Evolutionary conservation across 2,888 invertebrate genomes (phyloP), one percentile per base, ranked within the genome.

Genomic region (Cryptus armator): DNA sequence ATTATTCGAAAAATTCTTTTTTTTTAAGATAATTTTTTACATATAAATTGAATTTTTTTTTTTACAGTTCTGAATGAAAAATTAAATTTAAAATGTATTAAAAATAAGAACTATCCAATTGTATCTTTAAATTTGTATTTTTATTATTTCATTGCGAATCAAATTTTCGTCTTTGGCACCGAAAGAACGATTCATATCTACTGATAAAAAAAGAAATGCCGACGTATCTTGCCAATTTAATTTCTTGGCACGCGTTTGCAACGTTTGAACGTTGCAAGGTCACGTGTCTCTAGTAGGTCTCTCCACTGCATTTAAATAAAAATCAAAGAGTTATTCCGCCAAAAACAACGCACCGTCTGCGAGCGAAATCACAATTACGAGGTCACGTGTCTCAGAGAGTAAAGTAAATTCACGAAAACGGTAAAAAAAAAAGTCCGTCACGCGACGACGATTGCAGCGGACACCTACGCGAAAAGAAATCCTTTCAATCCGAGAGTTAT

Each of bases 401-500:
- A 78, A 78, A 62, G 74, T 67, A 4, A 77, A 37, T 14, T 43
- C 43, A 4, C 44, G 16, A 68, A 62, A 56, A 79, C 37, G 5
- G 37, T 7, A 16, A 29, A 19, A 32, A 19, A 32, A 78, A 78
- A 78, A 62, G 14, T 48, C 2, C 24, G 14, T 62, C 51, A 29
- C 46, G 46, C 59, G 43, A 75, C 37, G 14, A 56, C 37, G 62
- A 37, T 62, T 68, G n/a, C 29, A 67, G 43, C 43, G 64, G 46
- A 44, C 44, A n/a, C 19, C n/a, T 66, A 71, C n/a, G 43, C 43
- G 16, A 37, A 80, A 70, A 76, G 59, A 76, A 84, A 79, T 83
- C 37, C 70, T 37, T 74, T 53, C 59, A 68, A 83, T 56, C 56
- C 74, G 48, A 66, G 80, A 56, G 12, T 56, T 70, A 76, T 76